phyloP scores from a whole-genome alignment of 2,113 vertebrate genomes.

The Marmota flaviventris region DNA sequence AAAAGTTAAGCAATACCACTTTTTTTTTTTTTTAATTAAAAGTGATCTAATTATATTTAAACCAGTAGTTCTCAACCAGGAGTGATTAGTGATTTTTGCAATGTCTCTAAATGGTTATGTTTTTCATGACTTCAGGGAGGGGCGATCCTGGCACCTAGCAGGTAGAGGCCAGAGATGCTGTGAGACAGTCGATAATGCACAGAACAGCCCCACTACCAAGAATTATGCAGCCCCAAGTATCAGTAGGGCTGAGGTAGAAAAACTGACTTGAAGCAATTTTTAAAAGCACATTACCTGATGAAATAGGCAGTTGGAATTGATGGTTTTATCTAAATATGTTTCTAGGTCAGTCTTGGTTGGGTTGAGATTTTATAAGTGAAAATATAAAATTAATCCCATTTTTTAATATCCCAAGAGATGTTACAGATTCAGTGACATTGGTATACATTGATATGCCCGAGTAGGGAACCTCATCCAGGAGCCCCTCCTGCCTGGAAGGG shows the following conservation, averaged over 20 bases:
- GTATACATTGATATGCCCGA: not conserved
- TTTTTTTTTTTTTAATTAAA: not conserved
- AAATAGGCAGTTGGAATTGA: not conserved
- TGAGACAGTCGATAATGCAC: not conserved
- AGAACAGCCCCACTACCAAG: fast-evolving
- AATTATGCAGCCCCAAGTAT: not conserved
- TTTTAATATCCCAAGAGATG: not conserved
- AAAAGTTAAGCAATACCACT: not conserved
- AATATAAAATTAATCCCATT: not conserved
- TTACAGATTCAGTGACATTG: not conserved
- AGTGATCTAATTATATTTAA: conserved; percentile 2
- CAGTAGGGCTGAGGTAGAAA: not conserved
- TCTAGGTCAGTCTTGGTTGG: not conserved
- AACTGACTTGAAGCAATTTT: not conserved
- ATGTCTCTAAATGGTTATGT: not conserved
- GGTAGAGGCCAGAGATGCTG: not conserved
- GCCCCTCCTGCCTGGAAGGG: not conserved
- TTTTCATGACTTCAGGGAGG: not conserved
- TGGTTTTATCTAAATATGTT: not conserved
- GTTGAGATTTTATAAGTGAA: not conserved
- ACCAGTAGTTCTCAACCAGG: not conserved
- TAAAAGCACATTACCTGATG: not conserved
- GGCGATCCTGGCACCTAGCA: fast-evolving
- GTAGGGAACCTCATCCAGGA: not conserved
- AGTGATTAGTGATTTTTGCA: not conserved